These are phyloP conservation scores for Thereva nobilitata DNA, from an alignment of 2,888 invertebrate species.

Conservation along the genomic window DNA sequence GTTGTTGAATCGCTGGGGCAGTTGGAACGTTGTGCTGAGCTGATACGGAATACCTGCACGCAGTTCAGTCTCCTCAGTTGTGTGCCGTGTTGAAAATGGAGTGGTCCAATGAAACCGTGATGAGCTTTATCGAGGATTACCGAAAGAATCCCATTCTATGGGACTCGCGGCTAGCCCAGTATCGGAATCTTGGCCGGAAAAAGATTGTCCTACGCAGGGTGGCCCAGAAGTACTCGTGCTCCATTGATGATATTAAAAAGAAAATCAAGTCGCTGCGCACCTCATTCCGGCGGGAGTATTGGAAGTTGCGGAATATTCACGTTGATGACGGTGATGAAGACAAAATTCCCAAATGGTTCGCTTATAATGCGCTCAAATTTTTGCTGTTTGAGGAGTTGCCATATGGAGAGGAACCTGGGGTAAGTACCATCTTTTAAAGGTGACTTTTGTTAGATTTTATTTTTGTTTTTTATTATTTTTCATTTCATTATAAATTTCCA, in stretches of 20 bases:
- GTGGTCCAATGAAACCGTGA: slow-evolving; percentile 25
- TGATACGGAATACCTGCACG: too few relatives aligned
- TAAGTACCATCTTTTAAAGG: too few relatives aligned
- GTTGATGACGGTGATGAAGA: slow-evolving; percentile 12
- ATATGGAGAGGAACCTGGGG: too few relatives aligned
- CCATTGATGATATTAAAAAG: slow-evolving; percentile 16
- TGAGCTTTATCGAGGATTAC: slow-evolving; percentile 25
- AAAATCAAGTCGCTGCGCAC: slow-evolving; percentile 30
- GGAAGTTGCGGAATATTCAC: slow-evolving; percentile 10
- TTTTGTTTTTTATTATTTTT: too few relatives aligned
- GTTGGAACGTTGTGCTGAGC: too few relatives aligned
- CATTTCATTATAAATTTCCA: too few relatives aligned
- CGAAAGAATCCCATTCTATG: slow-evolving; percentile 17
- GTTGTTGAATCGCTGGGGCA: too few relatives aligned
- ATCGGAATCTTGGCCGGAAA: slow-evolving; percentile 12
- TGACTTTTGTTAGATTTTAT: too few relatives aligned
- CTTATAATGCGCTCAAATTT: slow-evolving; percentile 24
- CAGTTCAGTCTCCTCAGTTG: too few relatives aligned
- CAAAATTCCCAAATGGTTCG: slow-evolving; percentile 20
- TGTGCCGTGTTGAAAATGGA: slow-evolving; percentile 2
- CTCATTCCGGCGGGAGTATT: slow-evolving; percentile 23
- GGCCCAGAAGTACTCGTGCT: slow-evolving; percentile 17
- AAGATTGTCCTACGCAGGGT: slow-evolving; percentile 9
- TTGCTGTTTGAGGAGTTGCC: slow-evolving; percentile 11
- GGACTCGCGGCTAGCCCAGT: slow-evolving; percentile 18